phyloP scores from a whole-genome alignment of 2,797 vertebrate species.

The Masticophis lateralis region DNA sequence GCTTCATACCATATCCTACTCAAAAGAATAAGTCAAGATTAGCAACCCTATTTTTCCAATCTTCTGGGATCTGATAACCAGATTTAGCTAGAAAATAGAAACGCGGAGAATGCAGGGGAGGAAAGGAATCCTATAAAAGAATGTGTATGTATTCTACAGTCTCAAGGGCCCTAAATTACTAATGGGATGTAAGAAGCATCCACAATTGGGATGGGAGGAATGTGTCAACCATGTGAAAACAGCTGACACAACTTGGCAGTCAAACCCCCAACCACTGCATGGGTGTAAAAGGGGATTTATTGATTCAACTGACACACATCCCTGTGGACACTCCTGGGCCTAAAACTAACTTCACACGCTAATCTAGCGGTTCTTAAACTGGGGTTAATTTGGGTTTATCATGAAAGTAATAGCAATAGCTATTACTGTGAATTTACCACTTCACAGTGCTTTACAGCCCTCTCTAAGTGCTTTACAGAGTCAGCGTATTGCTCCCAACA shows the following conservation, averaged over 20 bases:
- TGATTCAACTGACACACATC: not conserved
- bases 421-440: too few relatives aligned
- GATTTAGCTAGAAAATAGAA: not conserved
- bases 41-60: not conserved
- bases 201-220: not conserved
- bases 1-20: not conserved
- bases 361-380: not conserved
- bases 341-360: not conserved
- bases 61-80: not conserved
- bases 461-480: too few relatives aligned
- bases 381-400: not conserved
- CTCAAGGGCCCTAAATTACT: not conserved
- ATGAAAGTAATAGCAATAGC: too few relatives aligned
- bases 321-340: not conserved
- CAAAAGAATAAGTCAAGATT: not conserved
- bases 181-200: not conserved
- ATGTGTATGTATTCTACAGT: not conserved
- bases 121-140: too few relatives aligned
- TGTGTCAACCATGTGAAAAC: not conserved
- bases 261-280: not conserved
- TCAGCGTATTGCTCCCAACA: too few relatives aligned
- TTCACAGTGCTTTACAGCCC: too few relatives aligned
- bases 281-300: not conserved
- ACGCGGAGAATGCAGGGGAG: not conserved
- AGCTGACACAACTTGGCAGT: not conserved